Evolutionary conservation across 2,113 vertebrate genomes (phyloP).

Genomic region (Coptodon rendalli): DNA sequence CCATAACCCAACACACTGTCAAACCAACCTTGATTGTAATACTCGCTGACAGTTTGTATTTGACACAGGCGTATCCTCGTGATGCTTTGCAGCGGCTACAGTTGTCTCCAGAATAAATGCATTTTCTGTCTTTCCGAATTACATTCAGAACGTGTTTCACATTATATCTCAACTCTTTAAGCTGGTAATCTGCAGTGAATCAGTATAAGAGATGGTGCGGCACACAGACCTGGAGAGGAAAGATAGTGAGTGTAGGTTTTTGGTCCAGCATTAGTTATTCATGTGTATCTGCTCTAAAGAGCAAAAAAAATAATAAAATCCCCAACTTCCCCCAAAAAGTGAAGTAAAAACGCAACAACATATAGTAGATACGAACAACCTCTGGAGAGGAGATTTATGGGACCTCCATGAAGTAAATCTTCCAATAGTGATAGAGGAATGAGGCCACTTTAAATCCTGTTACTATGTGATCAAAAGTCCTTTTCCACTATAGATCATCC

Average conservation of each 20-base stretch:
- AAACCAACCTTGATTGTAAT: conserved; percentile 41
- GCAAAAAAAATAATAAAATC: neutral
- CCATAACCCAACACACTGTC: conserved; percentile 41
- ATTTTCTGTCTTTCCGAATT: conserved; percentile 39
- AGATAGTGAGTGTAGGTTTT: neutral
- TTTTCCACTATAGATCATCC: conserved; percentile 33
- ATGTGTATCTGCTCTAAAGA: conserved; percentile 10
- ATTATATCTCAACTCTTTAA: conserved; percentile 6
- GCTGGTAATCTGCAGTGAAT: conserved; percentile 19
- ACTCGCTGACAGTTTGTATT: conserved; percentile 26
- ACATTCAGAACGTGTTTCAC: neutral
- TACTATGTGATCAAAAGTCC: conserved; percentile 50
- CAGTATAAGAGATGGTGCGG: neutral
- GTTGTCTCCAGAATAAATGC: conserved; percentile 34
- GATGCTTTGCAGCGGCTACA: conserved; percentile 13
- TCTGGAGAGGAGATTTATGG: conserved; percentile 33
- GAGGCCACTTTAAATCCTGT: conserved; percentile 54
- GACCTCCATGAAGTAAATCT: conserved; percentile 36
- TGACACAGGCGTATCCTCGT: conserved; percentile 26
- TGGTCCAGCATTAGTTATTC: conserved; percentile 30
- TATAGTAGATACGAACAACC: neutral
- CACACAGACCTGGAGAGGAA: neutral
- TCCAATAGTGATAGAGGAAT: conserved; percentile 35
- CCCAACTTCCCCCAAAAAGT: neutral
- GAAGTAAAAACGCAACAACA: conserved; percentile 3